Base-by-base conservation (phyloP, 2,888 invertebrate species). In the Aspidiotus rigidus region DNA sequence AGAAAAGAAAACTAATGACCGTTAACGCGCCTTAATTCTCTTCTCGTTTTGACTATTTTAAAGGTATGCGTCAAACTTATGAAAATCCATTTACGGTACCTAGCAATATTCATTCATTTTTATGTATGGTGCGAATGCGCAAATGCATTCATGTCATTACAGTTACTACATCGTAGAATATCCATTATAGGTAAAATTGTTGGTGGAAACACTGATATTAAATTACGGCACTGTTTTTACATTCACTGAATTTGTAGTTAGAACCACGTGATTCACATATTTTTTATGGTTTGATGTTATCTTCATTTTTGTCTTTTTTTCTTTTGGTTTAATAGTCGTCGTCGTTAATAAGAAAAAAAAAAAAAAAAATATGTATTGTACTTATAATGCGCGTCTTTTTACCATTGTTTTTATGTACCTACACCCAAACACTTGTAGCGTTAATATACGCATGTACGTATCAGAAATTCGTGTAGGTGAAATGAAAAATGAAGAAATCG, bases 81-180 rank as follows among this genome's bases (percentile, higher is more conserved):
- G 67, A 67, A 67, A 67, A 44, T 67, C 67, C 42, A 67, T 67
- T 67, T 60, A 60, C 53, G 67, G 67, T 67, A 67, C 67, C 56
- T 60, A 60, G 59, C 67, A 67, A 67, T 67, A 49, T 13, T 67
- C 67, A 60, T 67, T 67, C 67, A 60, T 67, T 67, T 67, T 67
- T 67, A 67, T 67, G 67, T 67, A 67, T 67, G 67, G 67, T 67
- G 67, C 67, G 67, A 67, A 60, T 67, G 67, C 67, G 60, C 67
- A 67, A 67, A 67, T 59, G 67, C 67, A 60, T 67, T 67, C 67
- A 67, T 49, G 57, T 67, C 60, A 67, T 67, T 67, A 67, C 67
- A 67, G 59, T 57, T 60, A 28, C 28, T 28, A 60, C 67, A 67
- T 67, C 67, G 67, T 67, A 67, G 67, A 57, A 67, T 67, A 67